Evolutionary conservation across 2,888 invertebrate species (phyloP).

Genomic region (Cyaniris semiargus): DNA sequence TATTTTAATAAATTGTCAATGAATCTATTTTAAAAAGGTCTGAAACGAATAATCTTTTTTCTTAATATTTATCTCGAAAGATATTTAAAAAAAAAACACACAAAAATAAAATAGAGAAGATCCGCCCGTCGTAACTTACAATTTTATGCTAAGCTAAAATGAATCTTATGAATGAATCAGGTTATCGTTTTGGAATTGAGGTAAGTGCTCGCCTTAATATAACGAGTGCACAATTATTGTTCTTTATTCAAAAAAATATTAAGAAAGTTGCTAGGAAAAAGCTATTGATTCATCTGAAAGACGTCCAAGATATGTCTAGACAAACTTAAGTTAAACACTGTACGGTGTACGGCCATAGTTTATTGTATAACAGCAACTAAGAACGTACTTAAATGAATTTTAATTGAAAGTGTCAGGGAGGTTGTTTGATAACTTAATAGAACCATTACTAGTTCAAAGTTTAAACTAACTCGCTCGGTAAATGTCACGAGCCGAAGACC

Average conservation of each 20-base stretch:
- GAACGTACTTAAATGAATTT: not conserved
- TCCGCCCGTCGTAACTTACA: no score
- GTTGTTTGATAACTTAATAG: constrained; percentile 17
- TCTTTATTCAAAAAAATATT: not conserved
- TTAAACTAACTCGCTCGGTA: constrained; percentile 17
- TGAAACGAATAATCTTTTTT: no score
- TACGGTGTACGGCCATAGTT: not conserved
- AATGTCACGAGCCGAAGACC: constrained; percentile 1
- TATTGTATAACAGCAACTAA: not conserved
- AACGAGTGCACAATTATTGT: not conserved
- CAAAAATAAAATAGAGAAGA: no score
- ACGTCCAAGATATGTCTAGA: not conserved
- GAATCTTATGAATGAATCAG: no score
- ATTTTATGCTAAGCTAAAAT: no score
- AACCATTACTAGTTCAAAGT: constrained; percentile 19
- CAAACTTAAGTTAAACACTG: not conserved
- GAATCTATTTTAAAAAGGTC: no score
- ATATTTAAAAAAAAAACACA: no score
- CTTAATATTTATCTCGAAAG: no score
- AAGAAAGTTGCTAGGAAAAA: not conserved
- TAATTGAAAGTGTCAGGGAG: not conserved
- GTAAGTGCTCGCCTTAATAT: no score
- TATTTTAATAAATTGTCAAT: no score
- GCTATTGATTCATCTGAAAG: not conserved
- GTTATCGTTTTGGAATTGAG: no score